Evolutionary conservation across 2,113 vertebrate species (phyloP), one percentile per base, ranked within the genome.

Genomic region (Carassius auratus): DNA sequence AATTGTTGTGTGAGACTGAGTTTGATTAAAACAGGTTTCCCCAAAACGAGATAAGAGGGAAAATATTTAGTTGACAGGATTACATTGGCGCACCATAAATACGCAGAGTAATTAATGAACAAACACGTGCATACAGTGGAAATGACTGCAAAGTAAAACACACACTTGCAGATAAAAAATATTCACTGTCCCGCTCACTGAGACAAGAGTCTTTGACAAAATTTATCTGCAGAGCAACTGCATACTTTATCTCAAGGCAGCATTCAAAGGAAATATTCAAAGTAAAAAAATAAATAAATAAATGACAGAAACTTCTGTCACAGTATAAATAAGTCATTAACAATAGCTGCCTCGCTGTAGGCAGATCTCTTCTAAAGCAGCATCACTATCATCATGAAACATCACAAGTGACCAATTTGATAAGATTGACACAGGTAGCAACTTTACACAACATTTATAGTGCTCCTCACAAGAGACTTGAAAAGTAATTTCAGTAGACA

Each of bases 11-110:
- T 93, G 94, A 94, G 92, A 94, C 93, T 95, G 92, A 95, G 93
- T 95, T 95, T 95, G 95, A 95, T 95, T 95, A 95, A 95, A 95
- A 90, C 92, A 94, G 93, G 91, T 94, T 95, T 93, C 91, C 88
- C 93, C 90, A 94, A 94, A 93, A 91, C 83, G 89, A 90, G 86
- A 86, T 86, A 80, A 86, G 81, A 80, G 78, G 78, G 84, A 89
- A 78, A 85, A 76, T 83, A 86, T 88, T 89, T 84, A 84, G 86
- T 86, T 90, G 78, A 89, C 81, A 80, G 78, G 71, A 90, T 92
- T 91, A 93, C 90, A 91, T 88, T 89, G 89, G 42, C 84, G 83
- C 75, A 86, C 86, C 45, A 87, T 80, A 86, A 73, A 36, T 76
- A 84, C 1, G 26, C n/a, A 50, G 78, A 85, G 79, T 85, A 89